Base-by-base conservation (phyloP, 2,797 vertebrate genomes). In the Characodon lateralis region DNA sequence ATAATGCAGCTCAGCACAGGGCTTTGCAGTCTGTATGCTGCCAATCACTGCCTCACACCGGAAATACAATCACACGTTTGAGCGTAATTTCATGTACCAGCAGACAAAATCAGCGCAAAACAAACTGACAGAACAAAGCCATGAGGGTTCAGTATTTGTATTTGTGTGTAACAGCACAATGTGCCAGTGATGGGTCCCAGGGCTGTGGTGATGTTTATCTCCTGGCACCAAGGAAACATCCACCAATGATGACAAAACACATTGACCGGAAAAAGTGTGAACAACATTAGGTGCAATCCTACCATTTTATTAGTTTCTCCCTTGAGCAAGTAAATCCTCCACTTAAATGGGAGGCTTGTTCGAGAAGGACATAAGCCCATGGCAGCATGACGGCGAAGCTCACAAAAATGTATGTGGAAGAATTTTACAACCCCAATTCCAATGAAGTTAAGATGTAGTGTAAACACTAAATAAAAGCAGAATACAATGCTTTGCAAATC, bases 1-100 rank as follows among this genome's bases (percentile, higher is more conserved):
- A 88, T 87, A 88, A 91, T 86, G 81, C 75, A 87, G 72, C 43
- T 78, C 50, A 63, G 75, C 70, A 18, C 58, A 71, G 22, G 0
- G 26, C 76, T 71, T 79, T 73, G 63, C 69, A 68, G 66, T 78
- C 65, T 78, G 58, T 13, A 10, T 41, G 35, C 63, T 66, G 35
- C 63, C 35, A 66, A 66, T 66, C 20, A 9, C 24, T 66, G 20
- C 4, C 39, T 66, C 35, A 41, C 63, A 66, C 35, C 22, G 9
- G 1, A 66, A 66, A 22, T 41, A 61, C 73, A 82, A 12, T 24
- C 66, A 46, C 66, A 13, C 12, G 0, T 69, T 46, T 69, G 35
- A n/a, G 41, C 12, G 16, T 69, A 24, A 13, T 41, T 41, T 35
- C 24, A 41, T 20, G 35, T 41, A 66, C 18, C 35, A 39, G 63